Evolutionary conservation across 2,797 vertebrate genomes (phyloP).

Genomic region (Phataginus tetradactyla): DNA sequence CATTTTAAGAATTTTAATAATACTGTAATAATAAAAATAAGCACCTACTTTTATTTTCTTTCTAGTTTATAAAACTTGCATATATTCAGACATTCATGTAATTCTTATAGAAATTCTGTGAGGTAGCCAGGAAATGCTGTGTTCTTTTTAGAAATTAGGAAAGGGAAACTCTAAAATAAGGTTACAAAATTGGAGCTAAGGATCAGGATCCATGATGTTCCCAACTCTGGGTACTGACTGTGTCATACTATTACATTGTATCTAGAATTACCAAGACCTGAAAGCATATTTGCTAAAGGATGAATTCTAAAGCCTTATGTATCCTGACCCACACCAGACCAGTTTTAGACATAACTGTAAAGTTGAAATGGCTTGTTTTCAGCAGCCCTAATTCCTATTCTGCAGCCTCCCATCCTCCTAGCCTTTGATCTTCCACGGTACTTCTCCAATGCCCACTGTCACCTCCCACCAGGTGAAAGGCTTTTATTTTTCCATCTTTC

Average conservation of each 20-base stretch:
- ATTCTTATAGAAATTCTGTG: not conserved
- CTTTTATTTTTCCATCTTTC: not conserved
- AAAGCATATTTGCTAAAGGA: not conserved
- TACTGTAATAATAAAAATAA: not conserved
- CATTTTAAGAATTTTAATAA: conserved; percentile 18
- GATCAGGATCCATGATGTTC: not conserved
- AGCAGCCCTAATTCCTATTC: not conserved
- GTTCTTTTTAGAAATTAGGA: not conserved
- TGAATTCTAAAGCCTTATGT: not conserved
- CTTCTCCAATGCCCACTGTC: not conserved
- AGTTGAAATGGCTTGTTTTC: not conserved
- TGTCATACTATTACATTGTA: not conserved
- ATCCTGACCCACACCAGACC: not conserved
- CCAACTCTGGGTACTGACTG: not conserved
- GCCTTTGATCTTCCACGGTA: not conserved
- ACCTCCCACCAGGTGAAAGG: not conserved
- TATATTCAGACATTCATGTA: not conserved
- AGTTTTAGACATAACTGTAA: not conserved
- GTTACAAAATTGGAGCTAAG: not conserved
- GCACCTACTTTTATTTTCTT: not conserved
- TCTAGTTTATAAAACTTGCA: not conserved
- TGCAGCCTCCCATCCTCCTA: not conserved
- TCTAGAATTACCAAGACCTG: not conserved
- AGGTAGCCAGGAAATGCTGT: not conserved
- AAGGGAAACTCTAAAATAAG: not conserved